Evolutionary conservation across 2,113 vertebrate species (phyloP).

Genomic region (Neogobius melanostomus): DNA sequence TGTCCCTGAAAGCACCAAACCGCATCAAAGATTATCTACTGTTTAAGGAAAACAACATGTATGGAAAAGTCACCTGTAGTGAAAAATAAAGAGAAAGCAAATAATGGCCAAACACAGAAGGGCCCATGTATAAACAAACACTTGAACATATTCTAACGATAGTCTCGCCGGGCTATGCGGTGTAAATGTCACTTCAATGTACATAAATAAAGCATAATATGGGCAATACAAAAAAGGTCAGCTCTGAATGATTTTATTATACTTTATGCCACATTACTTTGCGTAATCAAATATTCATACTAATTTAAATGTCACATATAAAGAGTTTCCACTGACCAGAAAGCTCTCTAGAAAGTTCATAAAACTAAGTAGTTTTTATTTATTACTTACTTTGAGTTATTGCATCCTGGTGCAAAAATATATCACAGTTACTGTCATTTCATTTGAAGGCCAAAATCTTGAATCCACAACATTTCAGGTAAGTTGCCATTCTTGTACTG

Average conservation of each 20-base stretch:
- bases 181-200: neutral
- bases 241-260: neutral
- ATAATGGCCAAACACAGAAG: too few species aligned
- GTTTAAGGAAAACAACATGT: slow-evolving; percentile 86
- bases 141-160: too few species aligned
- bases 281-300: neutral
- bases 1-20: slow-evolving; percentile 75
- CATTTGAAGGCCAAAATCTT: too few species aligned
- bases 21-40: slow-evolving; percentile 80
- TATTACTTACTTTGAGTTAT: too few species aligned
- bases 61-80: slow-evolving; percentile 66
- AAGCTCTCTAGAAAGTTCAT: too few species aligned
- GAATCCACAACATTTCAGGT: too few species aligned
- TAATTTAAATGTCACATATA: neutral
- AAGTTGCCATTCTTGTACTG: too few species aligned
- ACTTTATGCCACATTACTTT: neutral
- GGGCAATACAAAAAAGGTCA: neutral
- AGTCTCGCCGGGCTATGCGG: neutral
- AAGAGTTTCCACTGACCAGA: neutral
- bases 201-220: neutral
- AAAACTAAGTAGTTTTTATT: too few species aligned
- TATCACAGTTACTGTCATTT: too few species aligned
- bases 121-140: too few species aligned
- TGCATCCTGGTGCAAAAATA: too few species aligned
- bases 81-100: slow-evolving; percentile 26